Evolutionary conservation across 1,140 invertebrate genomes (phyloP).

Genomic region (Pseudomyrmex gracilis): DNA sequence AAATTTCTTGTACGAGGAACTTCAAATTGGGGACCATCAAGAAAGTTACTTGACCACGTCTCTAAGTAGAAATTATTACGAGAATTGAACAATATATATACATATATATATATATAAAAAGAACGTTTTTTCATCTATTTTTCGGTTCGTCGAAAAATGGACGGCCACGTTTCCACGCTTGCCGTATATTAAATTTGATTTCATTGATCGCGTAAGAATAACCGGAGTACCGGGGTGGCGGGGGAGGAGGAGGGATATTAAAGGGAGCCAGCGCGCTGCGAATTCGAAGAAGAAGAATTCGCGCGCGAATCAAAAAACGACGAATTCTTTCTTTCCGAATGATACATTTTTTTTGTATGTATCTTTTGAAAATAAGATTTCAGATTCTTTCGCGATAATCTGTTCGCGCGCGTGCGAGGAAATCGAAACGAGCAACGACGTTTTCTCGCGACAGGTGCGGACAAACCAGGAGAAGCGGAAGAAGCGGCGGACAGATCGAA

Average conservation of each 20-base stretch:
- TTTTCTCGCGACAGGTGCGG: constrained; percentile 64
- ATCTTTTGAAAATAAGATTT: too few species aligned
- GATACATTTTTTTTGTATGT: too few species aligned
- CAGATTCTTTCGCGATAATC: too few species aligned
- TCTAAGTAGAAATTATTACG: background rate
- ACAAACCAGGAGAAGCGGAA: constrained; percentile 62
- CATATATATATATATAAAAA: too few species aligned
- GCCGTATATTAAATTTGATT: constrained; percentile 43
- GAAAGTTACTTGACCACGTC: background rate
- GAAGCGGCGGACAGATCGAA: constrained; percentile 58
- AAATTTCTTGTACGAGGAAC: background rate
- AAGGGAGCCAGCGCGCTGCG: background rate
- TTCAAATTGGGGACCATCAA: background rate
- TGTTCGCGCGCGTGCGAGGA: too few species aligned
- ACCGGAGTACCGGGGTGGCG: background rate
- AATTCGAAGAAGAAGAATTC: background rate
- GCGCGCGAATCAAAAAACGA: background rate
- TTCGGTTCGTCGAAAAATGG: constrained; percentile 9
- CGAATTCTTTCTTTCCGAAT: too few species aligned
- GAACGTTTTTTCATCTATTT: background rate
- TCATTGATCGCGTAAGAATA: constrained; percentile 40
- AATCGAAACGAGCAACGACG: background rate
- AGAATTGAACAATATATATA: background rate
- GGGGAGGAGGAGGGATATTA: background rate
- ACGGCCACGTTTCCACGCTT: background rate